Conservation (phyloP, 1,140 invertebrate species). For the Melitaea cinxia region DNA sequence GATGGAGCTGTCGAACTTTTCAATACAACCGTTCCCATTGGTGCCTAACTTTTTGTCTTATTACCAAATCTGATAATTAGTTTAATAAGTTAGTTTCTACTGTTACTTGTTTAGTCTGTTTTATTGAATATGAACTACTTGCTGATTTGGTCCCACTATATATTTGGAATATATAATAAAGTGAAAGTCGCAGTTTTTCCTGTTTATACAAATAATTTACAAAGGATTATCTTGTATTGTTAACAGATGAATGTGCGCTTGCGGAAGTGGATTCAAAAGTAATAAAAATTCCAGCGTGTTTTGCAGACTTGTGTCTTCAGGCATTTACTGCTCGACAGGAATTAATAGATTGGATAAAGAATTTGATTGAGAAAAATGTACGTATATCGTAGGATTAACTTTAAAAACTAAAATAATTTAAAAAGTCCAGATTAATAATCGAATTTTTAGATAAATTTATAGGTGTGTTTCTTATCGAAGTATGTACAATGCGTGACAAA, state of each 20-base stretch:
- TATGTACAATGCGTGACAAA: too few species aligned
- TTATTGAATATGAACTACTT: too few species aligned
- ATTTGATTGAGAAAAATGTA: slow-evolving; percentile 55
- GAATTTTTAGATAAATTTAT: too few species aligned
- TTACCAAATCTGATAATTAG: neutral
- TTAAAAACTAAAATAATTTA: too few species aligned
- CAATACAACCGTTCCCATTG: slow-evolving; percentile 48
- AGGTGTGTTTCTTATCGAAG: too few species aligned
- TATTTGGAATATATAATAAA: too few species aligned
- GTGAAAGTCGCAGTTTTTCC: neutral
- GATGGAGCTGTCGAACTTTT: slow-evolving; percentile 55
- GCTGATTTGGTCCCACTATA: too few species aligned
- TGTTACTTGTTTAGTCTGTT: too few species aligned
- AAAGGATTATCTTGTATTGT: slow-evolving; percentile 9
- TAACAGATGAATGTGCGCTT: slow-evolving; percentile 55
- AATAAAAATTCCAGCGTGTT: slow-evolving; percentile 51
- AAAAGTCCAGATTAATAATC: too few species aligned
- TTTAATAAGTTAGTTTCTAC: too few species aligned
- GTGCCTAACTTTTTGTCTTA: slow-evolving; percentile 32
- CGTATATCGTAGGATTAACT: too few species aligned
- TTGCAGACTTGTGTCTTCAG: slow-evolving; percentile 69
- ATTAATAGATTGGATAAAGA: slow-evolving; percentile 71
- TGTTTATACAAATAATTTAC: neutral
- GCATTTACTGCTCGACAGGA: slow-evolving; percentile 68
- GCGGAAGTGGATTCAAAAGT: slow-evolving; percentile 56